Conservation (phyloP, 2,797 vertebrate species). For the Serranus cabrilla region DNA sequence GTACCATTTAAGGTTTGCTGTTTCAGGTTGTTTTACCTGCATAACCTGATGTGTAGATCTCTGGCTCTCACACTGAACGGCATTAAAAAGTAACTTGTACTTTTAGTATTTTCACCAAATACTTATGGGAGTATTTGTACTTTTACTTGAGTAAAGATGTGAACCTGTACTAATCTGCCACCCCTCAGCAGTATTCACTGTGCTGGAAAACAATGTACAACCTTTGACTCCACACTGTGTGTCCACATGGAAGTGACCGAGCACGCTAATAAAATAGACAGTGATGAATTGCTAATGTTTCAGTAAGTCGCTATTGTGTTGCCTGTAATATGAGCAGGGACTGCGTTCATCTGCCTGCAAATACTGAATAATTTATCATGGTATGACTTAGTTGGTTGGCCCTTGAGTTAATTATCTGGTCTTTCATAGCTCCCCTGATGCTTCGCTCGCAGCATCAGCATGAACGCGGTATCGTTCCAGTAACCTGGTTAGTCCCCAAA, state of each 20-base stretch:
- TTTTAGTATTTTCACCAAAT: too few relatives aligned
- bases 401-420: conserved; percentile 83
- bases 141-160: background rate
- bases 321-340: conserved; percentile 62
- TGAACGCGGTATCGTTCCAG: conserved; percentile 63
- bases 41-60: too few relatives aligned
- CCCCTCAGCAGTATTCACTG: background rate
- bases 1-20: too few relatives aligned
- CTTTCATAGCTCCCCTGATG: conserved; percentile 80
- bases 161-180: background rate
- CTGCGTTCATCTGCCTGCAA: conserved; percentile 65
- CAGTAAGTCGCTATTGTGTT: conserved; percentile 54
- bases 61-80: too few relatives aligned
- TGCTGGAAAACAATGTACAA: conserved; percentile 2
- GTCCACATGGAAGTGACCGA: conserved; percentile 38
- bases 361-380: conserved; percentile 84
- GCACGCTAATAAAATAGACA: conserved; percentile 46
- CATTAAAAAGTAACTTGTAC: too few relatives aligned
- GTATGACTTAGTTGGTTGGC: conserved; percentile 82
- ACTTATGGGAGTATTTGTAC: too few relatives aligned
- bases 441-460: conserved; percentile 66
- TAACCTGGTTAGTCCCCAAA: conserved; percentile 74
- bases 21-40: too few relatives aligned
- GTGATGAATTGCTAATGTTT: conserved; percentile 60
- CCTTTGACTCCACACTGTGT: conserved; percentile 6